These are phyloP conservation scores for Aradus depressus DNA, from an alignment of 2,888 invertebrate genomes.

Conservation along the genomic window DNA sequence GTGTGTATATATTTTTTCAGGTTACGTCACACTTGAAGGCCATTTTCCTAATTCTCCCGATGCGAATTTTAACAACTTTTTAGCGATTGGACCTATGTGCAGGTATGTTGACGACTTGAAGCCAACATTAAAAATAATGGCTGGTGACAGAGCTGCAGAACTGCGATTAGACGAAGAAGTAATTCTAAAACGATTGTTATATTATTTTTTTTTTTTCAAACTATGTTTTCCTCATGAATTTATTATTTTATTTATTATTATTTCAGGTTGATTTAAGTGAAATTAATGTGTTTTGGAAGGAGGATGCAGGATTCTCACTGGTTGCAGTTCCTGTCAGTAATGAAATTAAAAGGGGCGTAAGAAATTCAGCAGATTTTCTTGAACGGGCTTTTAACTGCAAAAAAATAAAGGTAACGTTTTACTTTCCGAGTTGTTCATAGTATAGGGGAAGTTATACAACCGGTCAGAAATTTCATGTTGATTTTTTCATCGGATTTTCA, in stretches of 20 bases:
- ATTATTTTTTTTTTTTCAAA: no score
- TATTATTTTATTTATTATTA: background rate
- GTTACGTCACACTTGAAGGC: constrained; percentile 50
- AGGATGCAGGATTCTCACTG: constrained; percentile 54
- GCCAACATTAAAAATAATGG: constrained; percentile 54
- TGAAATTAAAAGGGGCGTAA: constrained; percentile 53
- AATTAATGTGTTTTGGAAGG: constrained; percentile 65
- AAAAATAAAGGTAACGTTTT: constrained; percentile 15
- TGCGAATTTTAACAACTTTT: constrained; percentile 53
- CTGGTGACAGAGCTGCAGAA: constrained; percentile 37
- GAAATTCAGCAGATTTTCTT: constrained; percentile 40
- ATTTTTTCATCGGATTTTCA: no score
- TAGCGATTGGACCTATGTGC: constrained; percentile 74
- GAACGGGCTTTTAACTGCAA: constrained; percentile 33
- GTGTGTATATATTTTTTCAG: constrained; percentile 21
- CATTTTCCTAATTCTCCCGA: constrained; percentile 54
- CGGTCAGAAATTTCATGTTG: no score
- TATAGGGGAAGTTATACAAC: no score
- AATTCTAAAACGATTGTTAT: no score
- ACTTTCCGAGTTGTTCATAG: no score
- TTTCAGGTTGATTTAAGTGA: constrained; percentile 48
- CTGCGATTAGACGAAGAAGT: constrained; percentile 43
- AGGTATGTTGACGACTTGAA: constrained; percentile 76
- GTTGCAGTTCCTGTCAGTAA: constrained; percentile 55
- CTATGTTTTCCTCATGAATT: no score